Base-by-base conservation (phyloP, 2,888 invertebrate species). In the Drosophila yooni region DNA sequence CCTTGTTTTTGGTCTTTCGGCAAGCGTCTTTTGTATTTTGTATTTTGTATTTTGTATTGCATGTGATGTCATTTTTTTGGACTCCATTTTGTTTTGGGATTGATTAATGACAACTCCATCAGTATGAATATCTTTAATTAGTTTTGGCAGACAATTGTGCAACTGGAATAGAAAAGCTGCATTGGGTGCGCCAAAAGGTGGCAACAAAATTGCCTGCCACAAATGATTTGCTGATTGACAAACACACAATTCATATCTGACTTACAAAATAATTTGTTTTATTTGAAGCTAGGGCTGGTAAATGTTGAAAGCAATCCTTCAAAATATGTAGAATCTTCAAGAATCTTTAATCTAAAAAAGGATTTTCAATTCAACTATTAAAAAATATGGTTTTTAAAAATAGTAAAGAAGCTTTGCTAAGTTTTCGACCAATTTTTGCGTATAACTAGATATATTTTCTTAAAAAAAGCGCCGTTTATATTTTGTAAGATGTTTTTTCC, bases 61-160 rank as follows among this genome's bases (percentile, higher is more conserved):
- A 40, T 29, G 83, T 85, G 89, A 85, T 89, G 89, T 85, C 89
- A 85, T 85, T 87, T 67, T 51, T 52, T 61, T 54, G 51, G 67
- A 59, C 80, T 84, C 89, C 85, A 85, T 85, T 85, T 85, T 89
- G 78, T 83, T 82, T 86, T 70, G 51, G n/a, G 62, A 87, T 87
- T 85, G 85, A 85, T 85, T 89, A 80, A 85, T 85, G 89, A 80
- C 82, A 59, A 56, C 74, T 71, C 50, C 76, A 76, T 53, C 70
- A 67, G 48, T 40, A 62, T 57, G 72, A 71, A 74, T 43, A 53
- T 38, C 52, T 80, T 68, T 80, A 78, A 78, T 78, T 69, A 65
- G 76, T 63, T 76, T 76, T 52, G 29, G 25, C 70, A 62, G 63
- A 52, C 59, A 59, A 68, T 70, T 71, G 21, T 46, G 46, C 69